Base-by-base conservation (phyloP, 2,113 vertebrate genomes). In the Upupa epops region DNA sequence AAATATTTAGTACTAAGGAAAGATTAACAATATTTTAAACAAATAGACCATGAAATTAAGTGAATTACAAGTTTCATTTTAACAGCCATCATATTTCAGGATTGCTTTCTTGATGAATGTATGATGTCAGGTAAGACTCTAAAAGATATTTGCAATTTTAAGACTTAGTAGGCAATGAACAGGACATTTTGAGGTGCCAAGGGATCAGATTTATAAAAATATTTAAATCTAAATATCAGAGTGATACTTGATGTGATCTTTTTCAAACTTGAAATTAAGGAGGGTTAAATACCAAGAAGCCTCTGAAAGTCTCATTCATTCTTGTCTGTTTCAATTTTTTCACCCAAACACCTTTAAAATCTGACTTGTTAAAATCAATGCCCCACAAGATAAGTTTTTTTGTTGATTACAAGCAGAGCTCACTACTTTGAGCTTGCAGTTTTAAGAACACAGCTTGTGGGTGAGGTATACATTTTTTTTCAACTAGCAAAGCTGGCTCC, bases 21-120 rank as follows among this genome's bases (percentile, higher is more conserved):
- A 69, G 32, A 60, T 60, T 20, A 77, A 4, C 26, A 60, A 21
- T 59, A 55, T 64, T 85, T 93, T 94, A 51, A 85, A 49, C 29
- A 76, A 69, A 72, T 11, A 54, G 13, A 69, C 4, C 32, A n/a
- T 46, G 7, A 74, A 7, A 49, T 63, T 63, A 52, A 79, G 75
- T 21, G 20, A 51, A 51, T 13, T 13, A 71, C 18, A 46, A 7
- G 4, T 69, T 93, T 75, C 14, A 51, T 70, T 88, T 80, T 45
- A 80, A 79, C 3, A 18, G 3, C 82, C 7, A 76, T 32, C 14
- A 19, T 4, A 48, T 66, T 76, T 87, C 63, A 78, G 40, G 4
- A 2, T 29, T 74, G 19, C 51, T 74, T 71, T 83, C 17, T 86
- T 74, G n/a, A 29, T 61, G 40, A 74, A 93, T 73, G 71, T 71